Evolutionary conservation across 2,797 vertebrate species (phyloP), one percentile per base, ranked within the genome.

Genomic region (Arctocebus calabarensis): DNA sequence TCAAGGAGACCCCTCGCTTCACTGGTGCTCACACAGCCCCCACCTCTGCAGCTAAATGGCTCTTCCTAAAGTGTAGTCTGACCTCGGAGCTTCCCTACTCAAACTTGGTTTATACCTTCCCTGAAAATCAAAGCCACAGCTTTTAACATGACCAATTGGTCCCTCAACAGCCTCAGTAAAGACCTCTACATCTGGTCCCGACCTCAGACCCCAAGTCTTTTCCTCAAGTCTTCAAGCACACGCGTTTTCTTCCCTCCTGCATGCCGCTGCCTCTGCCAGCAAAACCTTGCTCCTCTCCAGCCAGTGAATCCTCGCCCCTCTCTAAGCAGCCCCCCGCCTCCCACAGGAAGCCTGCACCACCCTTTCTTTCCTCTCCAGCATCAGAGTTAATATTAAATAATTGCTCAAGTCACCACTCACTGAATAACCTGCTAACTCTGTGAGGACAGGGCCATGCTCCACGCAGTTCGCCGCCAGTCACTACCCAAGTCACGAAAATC

Each of bases 1-100:
- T 12, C 7, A 19, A 12, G 16, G 7, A 37, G 25, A 0, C 7
- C 11, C 23, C n/a, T 32, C 29, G 7, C 0, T n/a, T n/a, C 59
- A 22, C 8, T 61, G 20, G n/a, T 19, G 2, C 32, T 87, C 68
- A 48, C 27, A n/a, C 2, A 75, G 20, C 17, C 40, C 3, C 52
- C 43, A 73, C 13, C 2, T 84, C 59, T 74, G 57, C n/a, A 43
- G 19, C 55, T 70, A 61, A 45, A 48, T 40, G 11, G 48, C 11
- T 11, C 22, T 48, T 48, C 61, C 40, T 83, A 70, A 68, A 37
- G 87, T 5, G 0, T 32, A 64, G 64, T 73, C 34, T 43, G 34
- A 77, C n/a, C 77, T 27, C 17, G 0, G 29, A 83, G 37, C 14
- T 73, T 73, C 48, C n/a, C 27, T 37, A 19, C 13, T 29, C 20